Evolutionary conservation across 2,888 invertebrate species (phyloP), one percentile per base, ranked within the genome.

Genomic region (Drosophila aldrichi): DNA sequence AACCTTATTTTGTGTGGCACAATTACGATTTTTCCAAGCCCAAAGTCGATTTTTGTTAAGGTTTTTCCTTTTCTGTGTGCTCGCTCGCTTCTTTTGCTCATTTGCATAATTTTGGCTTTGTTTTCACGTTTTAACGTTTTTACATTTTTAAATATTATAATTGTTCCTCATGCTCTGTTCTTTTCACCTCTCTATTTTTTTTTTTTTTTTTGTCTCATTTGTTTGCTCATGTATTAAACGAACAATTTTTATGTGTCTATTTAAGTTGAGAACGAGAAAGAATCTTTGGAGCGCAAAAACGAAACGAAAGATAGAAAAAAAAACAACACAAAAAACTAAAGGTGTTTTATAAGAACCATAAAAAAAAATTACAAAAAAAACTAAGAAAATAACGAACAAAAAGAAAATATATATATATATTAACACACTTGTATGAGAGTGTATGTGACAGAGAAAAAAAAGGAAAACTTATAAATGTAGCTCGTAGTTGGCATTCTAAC

Each of bases 101-200:
- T 60, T 75, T 74, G 56, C 58, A 41, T 75, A 57, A n/a, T 40
- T 67, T 40, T 77, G 73, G 73, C 48, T 60, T 18, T 3, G 51
- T 66, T 68, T 56, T 58, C 16, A 38, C 38, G 38, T 38, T n/a
- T n/a, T n/a, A n/a, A n/a, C n/a, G 20, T 36, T 40, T 38, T 40
- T 40, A 6, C 36, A 6, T 46, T 38, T 16, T 54, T 56, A 43
- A 40, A 43, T 36, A 78, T 63, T 56, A 58, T 70, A 75, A 68
- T 88, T 82, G 88, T 88, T 85, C 79, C 88, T 82, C 69, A 78
- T 46, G 74, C 79, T 82, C 79, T 74, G 79, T 64, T 54, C 29
- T n/a, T 16, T 70, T 73, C 70, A 0, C 6, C 25, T 25, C 25
- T 6, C 20, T 76, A 76, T 69, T 66, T 40, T 54, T 18, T 25